phyloP scores from a whole-genome alignment of 2,797 vertebrate genomes.

The Smutsia temminckii region DNA sequence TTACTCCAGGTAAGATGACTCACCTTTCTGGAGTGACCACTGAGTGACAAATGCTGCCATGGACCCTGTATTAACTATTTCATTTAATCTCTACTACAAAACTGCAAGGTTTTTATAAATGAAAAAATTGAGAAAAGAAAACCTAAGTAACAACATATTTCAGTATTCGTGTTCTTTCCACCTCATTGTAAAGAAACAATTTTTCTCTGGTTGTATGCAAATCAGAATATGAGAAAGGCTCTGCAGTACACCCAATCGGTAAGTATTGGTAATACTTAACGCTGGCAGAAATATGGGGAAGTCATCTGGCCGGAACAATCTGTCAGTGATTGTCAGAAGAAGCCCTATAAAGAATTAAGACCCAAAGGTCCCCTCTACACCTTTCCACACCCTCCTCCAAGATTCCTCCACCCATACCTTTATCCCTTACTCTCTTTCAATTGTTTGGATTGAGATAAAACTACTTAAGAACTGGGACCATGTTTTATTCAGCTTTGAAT shows the following conservation, averaged over 20 bases:
- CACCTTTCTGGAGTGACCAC: not conserved
- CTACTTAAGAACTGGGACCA: not conserved
- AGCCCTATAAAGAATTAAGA: not conserved
- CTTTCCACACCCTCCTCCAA: not conserved
- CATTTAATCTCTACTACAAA: not conserved
- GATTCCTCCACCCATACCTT: not conserved
- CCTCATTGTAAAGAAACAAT: not conserved
- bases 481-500: slow-evolving; percentile 26
- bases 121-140: not conserved
- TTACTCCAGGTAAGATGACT: not conserved
- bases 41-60: not conserved
- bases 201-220: not conserved
- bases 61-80: not conserved
- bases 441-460: slow-evolving; percentile 41
- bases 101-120: not conserved
- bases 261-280: not conserved
- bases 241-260: not conserved
- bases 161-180: not conserved
- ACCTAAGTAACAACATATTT: not conserved
- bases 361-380: not conserved
- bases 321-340: not conserved
- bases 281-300: not conserved
- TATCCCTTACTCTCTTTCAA: not conserved
- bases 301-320: not conserved
- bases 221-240: not conserved